Base-by-base conservation (phyloP, 64 coral and sea anemone genomes). In the Actinia tenebrosa region DNA sequence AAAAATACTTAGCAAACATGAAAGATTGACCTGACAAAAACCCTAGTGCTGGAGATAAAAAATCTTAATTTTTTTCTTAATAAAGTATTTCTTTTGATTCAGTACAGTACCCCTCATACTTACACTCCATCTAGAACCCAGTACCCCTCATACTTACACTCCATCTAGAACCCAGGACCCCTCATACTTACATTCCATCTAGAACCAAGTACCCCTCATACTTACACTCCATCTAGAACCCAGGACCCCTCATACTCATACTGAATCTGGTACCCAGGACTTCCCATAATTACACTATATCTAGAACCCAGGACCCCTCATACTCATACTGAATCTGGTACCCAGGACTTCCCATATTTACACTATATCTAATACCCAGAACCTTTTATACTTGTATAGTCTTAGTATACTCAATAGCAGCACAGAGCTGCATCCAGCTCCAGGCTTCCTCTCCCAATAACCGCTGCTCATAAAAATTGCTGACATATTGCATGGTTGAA, bases 351-450 rank as follows among this genome's bases (percentile, higher is more conserved):
- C 63, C n/a, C 63, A 66, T 20, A 66, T 3, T n/a, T 9, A 56
- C 55, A 15, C 63, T 66, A 0, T 64, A 23, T 66, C 63, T 23
- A 66, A 9, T n/a, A 66, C 63, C 63, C 19, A n/a, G 19, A 6
- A 66, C 63, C 63, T 66, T 19, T 84, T 20, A 84, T 55, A 14
- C 56, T 53, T 84, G 45, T 50, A 96, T 82, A 10, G 91, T 98
- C 86, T 98, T 98, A 82, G 93, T 98, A 45, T 92, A 98, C 18
- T 91, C 90, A 66, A 98, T 95, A 9, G 96, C 96, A 62, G 96
- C 93, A 88, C 96, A 98, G 45, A 98, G 94, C 83, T 98, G 96
- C 96, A 98, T 98, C 96, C 96, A 98, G 60, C 91, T 94, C 82
- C 91, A 98, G 10, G 93, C 93, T 62, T 98, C 93, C 54, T 99